phyloP scores from a whole-genome alignment of 2,888 invertebrate species.

The Andrena bucephala region DNA sequence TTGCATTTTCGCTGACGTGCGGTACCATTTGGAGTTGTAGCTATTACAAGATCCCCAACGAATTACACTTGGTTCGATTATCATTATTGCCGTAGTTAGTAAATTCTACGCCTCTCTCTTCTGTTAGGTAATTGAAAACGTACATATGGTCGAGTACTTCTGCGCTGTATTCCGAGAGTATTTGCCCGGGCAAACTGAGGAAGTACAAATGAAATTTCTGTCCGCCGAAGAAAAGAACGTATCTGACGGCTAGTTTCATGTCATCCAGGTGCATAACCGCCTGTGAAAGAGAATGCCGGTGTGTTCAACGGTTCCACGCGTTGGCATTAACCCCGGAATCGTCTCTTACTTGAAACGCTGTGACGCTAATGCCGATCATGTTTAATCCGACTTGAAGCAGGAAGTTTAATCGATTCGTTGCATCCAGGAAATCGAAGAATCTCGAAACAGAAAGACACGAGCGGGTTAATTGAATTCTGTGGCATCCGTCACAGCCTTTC shows the following conservation, averaged over 20 bases:
- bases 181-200: slow-evolving; percentile 27
- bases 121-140: background rate
- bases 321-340: background rate
- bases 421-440: slow-evolving; percentile 9
- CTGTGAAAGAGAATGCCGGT: background rate
- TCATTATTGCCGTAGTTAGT: background rate
- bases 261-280: background rate
- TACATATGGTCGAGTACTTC: background rate
- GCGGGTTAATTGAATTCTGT: background rate
- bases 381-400: slow-evolving; percentile 19
- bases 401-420: slow-evolving; percentile 5
- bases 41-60: background rate
- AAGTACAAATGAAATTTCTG: slow-evolving; percentile 24
- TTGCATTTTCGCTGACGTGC: slow-evolving; percentile 21
- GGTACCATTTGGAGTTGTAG: slow-evolving; percentile 36
- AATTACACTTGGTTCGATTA: background rate
- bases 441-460: slow-evolving; percentile 1
- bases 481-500: background rate
- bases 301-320: background rate
- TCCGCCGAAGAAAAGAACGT: background rate
- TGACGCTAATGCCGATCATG: slow-evolving; percentile 21
- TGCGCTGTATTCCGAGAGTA: slow-evolving; percentile 12
- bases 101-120: too few relatives aligned
- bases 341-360: slow-evolving; percentile 29
- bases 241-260: background rate